These are phyloP conservation scores for Microtus montanus DNA, from an alignment of 2,113 vertebrate genomes.

Conservation along the genomic window DNA sequence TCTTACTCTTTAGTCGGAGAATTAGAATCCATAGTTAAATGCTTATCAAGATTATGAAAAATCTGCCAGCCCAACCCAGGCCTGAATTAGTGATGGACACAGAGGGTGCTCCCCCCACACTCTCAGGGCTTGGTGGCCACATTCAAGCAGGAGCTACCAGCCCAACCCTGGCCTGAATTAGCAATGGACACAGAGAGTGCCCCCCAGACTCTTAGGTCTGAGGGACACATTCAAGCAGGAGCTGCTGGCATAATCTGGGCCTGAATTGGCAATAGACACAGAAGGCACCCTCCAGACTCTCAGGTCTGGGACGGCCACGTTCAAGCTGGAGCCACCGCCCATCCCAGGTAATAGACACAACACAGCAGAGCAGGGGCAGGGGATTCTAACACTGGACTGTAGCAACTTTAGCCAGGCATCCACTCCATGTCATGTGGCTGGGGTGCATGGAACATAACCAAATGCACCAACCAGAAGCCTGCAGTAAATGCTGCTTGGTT, in stretches of 20 bases:
- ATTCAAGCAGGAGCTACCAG: neutral
- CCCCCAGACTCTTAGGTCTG: no score
- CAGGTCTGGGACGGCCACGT: no score
- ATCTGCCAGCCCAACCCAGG: neutral
- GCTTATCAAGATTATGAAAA: neutral
- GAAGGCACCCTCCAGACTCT: no score
- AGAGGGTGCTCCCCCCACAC: neutral
- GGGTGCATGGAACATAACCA: neutral
- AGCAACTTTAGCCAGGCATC: neutral
- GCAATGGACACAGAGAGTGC: neutral
- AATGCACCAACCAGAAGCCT: neutral
- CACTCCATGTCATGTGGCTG: neutral
- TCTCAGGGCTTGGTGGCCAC: neutral
- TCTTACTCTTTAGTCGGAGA: slow-evolving; percentile 21
- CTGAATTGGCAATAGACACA: no score
- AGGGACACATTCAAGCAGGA: no score
- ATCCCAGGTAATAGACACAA: neutral
- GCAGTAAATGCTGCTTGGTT: neutral
- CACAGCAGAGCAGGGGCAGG: neutral
- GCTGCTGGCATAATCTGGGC: no score
- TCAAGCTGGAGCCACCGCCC: no score
- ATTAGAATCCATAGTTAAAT: slow-evolving; percentile 64
- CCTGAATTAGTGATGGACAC: neutral
- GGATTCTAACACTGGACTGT: neutral
- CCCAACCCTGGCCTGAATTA: neutral